phyloP scores from a whole-genome alignment of 2,888 invertebrate genomes.

The Caenorhabditis drosophilae region DNA sequence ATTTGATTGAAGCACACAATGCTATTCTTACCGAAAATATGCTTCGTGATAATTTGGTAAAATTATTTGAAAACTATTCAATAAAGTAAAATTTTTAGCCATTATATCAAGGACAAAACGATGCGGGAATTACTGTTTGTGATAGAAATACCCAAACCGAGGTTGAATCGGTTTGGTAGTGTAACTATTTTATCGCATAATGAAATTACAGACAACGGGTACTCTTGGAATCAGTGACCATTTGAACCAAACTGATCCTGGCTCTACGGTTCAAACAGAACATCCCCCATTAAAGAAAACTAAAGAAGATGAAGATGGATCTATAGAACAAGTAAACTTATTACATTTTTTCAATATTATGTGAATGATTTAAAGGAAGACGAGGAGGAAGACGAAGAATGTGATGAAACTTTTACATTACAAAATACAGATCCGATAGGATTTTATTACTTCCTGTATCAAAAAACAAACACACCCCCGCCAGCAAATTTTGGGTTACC shows the following conservation, averaged over 20 bases:
- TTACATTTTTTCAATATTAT: too few species aligned
- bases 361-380: too few species aligned
- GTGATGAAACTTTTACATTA: too few species aligned
- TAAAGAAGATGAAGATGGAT: neutral
- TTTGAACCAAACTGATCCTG: neutral
- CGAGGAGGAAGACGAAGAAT: neutral
- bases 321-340: too few species aligned
- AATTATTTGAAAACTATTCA: neutral
- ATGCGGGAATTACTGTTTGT: conserved; percentile 2
- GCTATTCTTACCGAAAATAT: neutral
- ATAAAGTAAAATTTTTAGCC: neutral
- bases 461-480: too few species aligned
- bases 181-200: neutral
- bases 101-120: conserved; percentile 7
- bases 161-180: neutral
- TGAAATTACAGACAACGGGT: neutral
- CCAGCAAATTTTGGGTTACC: too few species aligned
- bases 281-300: neutral
- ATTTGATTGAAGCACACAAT: neutral
- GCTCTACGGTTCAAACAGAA: neutral
- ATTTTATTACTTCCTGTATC: too few species aligned
- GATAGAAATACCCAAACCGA: conserved; percentile 21
- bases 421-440: too few species aligned
- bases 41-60: neutral
- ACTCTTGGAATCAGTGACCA: neutral